Evolutionary conservation across 2,888 invertebrate genomes (phyloP).

Genomic region (Tortrix viridana): DNA sequence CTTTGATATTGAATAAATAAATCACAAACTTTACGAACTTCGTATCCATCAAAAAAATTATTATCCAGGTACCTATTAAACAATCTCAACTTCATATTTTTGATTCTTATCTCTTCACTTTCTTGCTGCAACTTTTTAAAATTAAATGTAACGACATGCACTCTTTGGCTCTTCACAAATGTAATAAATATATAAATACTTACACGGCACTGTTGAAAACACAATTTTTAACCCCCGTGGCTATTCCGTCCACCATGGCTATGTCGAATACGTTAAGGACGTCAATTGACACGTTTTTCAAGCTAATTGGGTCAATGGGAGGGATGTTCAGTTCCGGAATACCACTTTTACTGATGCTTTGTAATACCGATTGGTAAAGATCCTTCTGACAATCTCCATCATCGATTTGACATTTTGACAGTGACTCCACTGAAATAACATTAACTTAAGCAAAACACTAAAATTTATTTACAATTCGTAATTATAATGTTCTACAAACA

Average conservation of each 20-base stretch:
- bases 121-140: no score
- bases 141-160: no score
- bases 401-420: constrained; percentile 34
- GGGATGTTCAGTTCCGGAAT: constrained; percentile 35
- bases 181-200: background rate
- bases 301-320: constrained; percentile 36
- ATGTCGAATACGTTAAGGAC: constrained; percentile 23
- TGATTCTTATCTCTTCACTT: no score
- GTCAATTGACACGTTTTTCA: constrained; percentile 28
- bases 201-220: constrained; percentile 35
- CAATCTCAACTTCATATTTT: no score
- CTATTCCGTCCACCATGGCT: constrained; percentile 33
- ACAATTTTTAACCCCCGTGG: constrained; percentile 37
- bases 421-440: constrained; percentile 33
- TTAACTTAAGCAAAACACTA: no score
- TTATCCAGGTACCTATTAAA: no score
- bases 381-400: constrained; percentile 34
- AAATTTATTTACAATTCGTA: no score
- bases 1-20: no score
- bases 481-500: no score
- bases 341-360: constrained; percentile 29
- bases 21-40: no score
- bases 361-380: constrained; percentile 31
- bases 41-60: no score
- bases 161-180: background rate